These are phyloP conservation scores for Seriola dumerili DNA, from an alignment of 2,113 vertebrate species.

Conservation along the genomic window DNA sequence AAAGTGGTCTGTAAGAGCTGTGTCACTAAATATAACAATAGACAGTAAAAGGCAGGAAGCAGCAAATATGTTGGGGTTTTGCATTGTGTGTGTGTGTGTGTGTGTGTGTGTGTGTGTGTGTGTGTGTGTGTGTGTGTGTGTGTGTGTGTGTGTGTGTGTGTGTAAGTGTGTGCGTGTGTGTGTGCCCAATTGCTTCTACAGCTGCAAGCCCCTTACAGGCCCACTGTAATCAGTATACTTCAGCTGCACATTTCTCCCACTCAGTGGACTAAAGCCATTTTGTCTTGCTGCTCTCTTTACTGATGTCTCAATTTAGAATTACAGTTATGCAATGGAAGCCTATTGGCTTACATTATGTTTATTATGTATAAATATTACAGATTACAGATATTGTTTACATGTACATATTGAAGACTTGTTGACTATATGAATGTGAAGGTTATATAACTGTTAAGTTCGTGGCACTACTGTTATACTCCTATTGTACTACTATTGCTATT, in stretches of 20 bases:
- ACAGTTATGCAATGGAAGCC: neutral
- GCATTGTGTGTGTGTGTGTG: conserved; percentile 30
- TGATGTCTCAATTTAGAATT: conserved; percentile 57
- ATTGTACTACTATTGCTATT: too few relatives aligned
- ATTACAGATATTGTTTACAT: neutral
- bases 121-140: conserved; percentile 5
- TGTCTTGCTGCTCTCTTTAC: conserved; percentile 19
- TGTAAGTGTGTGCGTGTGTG: neutral
- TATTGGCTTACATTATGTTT: neutral
- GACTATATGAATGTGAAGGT: neutral
- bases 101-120: conserved; percentile 12
- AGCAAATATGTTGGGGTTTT: conserved; percentile 55
- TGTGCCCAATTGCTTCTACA: conserved; percentile 70
- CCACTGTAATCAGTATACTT: conserved; percentile 67
- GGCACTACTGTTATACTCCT: too few relatives aligned
- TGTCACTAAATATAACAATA: conserved; percentile 76
- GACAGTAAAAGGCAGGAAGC: conserved; percentile 76
- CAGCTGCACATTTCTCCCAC: conserved; percentile 73
- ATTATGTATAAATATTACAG: neutral
- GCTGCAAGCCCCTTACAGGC: conserved; percentile 67
- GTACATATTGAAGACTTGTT: neutral
- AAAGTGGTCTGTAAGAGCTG: conserved; percentile 58
- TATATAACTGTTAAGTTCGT: neutral
- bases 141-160: conserved; percentile 2
- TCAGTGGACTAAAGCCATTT: conserved; percentile 61